Evolutionary conservation across 2,797 vertebrate genomes (phyloP), one percentile per base, ranked within the genome.

Genomic region (Luscinia megarhynchos): DNA sequence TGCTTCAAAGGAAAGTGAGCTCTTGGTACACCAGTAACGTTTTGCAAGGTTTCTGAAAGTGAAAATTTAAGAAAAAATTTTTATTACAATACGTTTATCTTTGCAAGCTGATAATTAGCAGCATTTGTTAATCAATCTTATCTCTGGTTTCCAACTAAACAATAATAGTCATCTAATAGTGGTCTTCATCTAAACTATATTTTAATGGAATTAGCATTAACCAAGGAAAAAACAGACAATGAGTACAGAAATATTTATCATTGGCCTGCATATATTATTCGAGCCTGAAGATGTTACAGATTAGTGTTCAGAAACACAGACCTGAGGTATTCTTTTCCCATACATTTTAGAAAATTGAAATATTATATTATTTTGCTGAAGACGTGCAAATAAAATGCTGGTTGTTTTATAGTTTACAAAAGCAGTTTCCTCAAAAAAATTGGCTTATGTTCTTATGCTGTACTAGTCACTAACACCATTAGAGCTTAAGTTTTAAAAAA

Each of bases 271-370:
- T 10, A 32, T 19, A 29, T 16, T 38, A 48, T 22, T 68, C 38
- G 85, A 80, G 3, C 3, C n/a, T 48, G 10, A 63, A 38, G 6
- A 30, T 20, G 1, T 51, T n/a, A 29, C 6, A 50, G 23, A 10
- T 67, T 50, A 57, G 27, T 20, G 20, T 21, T 81, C 41, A 78
- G 20, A 84, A 78, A 64, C 67, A 7, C 5, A n/a, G 5, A 62
- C 3, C 6, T 0, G 0, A 58, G 6, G 3, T 50, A 29, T 23
- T 41, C 0, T 73, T 79, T 76, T 34, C 15, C 29, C 6, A 30
- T 15, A 9, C 2, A 2, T 34, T 54, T 62, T 53, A 36, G 19
- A 67, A 87, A 72, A 74, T 7, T 9, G 7, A 46, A 79, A 41
- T 14, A 15, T 9, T 5, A 1, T 17, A 9, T 32, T 76, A 75